Conservation (phyloP, 2,113 vertebrate species). For the Origma solitaria region DNA sequence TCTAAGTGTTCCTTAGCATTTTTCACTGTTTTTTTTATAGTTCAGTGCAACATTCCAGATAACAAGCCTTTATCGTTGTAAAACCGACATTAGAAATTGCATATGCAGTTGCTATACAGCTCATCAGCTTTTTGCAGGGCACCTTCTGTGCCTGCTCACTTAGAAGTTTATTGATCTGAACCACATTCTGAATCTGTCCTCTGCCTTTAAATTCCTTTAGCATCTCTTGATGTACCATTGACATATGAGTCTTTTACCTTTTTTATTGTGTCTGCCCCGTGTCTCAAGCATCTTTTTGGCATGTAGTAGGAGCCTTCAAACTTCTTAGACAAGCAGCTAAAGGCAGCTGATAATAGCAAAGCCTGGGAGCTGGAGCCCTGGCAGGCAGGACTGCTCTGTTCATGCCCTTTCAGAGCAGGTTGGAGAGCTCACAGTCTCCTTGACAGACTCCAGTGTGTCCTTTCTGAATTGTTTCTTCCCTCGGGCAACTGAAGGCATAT, state of each 20-base stretch:
- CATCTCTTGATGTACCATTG: background rate
- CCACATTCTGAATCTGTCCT: background rate
- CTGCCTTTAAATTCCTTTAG: background rate
- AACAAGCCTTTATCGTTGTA: background rate
- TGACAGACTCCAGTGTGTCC: background rate
- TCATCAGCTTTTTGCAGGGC: background rate
- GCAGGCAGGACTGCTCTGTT: background rate
- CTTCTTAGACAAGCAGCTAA: background rate
- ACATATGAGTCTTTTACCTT: background rate
- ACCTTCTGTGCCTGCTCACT: background rate
- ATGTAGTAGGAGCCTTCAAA: background rate
- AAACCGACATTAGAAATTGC: background rate
- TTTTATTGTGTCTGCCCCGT: background rate
- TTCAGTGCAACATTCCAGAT: background rate
- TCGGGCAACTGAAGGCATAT: background rate
- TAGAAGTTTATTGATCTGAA: background rate
- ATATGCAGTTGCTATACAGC: background rate
- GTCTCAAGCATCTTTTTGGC: background rate
- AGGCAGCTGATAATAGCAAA: background rate
- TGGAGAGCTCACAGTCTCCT: background rate
- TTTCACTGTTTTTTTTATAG: background rate
- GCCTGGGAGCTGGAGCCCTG: background rate
- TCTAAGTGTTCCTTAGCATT: background rate
- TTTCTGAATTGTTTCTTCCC: constrained; percentile 4
- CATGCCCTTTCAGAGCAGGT: background rate